Base-by-base conservation (phyloP, 2,113 vertebrate genomes). In the Sclerurus mexicanus region DNA sequence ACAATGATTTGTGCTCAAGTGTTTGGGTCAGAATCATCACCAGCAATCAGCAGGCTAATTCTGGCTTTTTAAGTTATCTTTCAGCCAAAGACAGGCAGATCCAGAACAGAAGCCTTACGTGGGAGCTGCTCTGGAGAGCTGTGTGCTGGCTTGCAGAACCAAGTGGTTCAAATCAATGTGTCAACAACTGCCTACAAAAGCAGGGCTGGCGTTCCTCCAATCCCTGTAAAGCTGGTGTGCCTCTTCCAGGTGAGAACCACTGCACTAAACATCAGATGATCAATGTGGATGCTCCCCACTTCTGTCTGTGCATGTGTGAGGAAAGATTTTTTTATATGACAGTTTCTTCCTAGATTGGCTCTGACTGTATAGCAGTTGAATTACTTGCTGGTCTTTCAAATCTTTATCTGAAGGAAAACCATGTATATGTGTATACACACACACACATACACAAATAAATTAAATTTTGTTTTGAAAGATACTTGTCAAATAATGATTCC, bases 111-210 rank as follows among this genome's bases (percentile, higher is more conserved):
- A 93, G 73, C 40, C 19, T 33, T 39, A 20, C 0, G 1, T 74
- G 50, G 60, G 85, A 92, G 19, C 69, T 85, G 74, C 37, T n/a
- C 69, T 71, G 74, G 55, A 62, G 37, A 87, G 33, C 31, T 1
- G 0, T 44, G 67, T 68, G 33, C 73, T 0, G 3, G 33, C 59
- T 39, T 5, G 1, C 35, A 46, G 68, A 40, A 33, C 52, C 17
- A 40, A 13, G 44, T 10, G 37, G 28, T 46, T 93, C 59, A 44
- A 64, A 73, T 50, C 7, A 5, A 0, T 47, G 75, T 80, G 40
- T 52, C 2, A 23, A 58, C 44, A 83, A 1, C 58, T 69, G 67
- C 63, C 58, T 89, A 17, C 2, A 4, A 76, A 83, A 85, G 67
- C 40, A 52, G 37, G 30, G 28, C 80, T 80, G 87, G 59, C 66